Percentiles rank a stretch among this genome's conserved stretches.
These are phyloP conservation scores for Leptopilina syphax DNA, from an alignment of 2,888 invertebrate genomes.

Conservation along the genomic window DNA sequence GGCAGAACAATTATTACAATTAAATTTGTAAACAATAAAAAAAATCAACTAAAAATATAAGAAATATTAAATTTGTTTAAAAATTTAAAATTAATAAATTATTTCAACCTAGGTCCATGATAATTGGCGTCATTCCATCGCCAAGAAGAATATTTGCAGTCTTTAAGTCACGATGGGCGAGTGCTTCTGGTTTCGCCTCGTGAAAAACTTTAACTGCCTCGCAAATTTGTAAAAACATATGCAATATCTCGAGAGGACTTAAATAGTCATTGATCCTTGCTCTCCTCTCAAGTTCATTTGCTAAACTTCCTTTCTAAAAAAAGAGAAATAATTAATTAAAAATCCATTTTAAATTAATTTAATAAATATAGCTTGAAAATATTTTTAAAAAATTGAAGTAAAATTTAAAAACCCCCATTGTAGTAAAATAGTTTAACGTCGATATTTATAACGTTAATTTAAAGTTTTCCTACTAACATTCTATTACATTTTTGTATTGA, in stretches of 20 bases:
- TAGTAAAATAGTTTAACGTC: no score
- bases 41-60: constrained; percentile 36
- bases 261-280: constrained; percentile 81
- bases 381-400: not conserved
- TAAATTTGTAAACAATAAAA: not conserved
- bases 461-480: no score
- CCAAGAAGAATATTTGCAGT: constrained; percentile 89
- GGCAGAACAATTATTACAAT: no score
- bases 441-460: no score
- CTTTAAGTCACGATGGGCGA: constrained; percentile 91
- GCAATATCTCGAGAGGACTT: constrained; percentile 82
- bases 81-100: constrained; percentile 16
- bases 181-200: constrained; percentile 83
- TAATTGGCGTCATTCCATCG: constrained; percentile 84
- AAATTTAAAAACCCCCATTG: no score
- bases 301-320: constrained; percentile 84
- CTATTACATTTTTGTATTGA: no score
- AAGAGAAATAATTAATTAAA: not conserved
- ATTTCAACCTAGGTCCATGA: constrained; percentile 87
- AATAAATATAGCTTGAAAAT: not conserved
- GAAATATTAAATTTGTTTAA: not conserved
- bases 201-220: constrained; percentile 87
- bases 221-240: constrained; percentile 85
- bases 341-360: not conserved
- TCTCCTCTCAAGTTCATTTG: constrained; percentile 82